phyloP scores from a whole-genome alignment of 2,797 vertebrate species.

The Gallinago nigripennis region DNA sequence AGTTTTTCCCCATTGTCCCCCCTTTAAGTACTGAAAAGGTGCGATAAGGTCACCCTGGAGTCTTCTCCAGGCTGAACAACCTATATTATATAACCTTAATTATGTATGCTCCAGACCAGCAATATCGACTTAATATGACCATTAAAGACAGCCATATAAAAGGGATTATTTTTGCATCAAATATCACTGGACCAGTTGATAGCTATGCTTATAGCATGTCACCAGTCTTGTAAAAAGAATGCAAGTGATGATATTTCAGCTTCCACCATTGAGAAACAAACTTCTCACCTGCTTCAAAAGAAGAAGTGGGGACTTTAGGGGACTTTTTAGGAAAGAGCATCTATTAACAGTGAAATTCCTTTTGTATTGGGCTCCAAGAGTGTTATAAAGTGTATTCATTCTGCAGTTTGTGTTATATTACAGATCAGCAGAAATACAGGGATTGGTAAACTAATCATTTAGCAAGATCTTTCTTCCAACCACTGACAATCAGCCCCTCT shows the following conservation, averaged over 20 bases:
- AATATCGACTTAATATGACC: background rate
- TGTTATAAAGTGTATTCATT: background rate
- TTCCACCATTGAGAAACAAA: background rate
- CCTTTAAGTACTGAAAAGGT: background rate
- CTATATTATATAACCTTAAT: background rate
- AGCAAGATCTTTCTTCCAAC: background rate
- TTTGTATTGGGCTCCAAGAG: background rate
- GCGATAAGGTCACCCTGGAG: background rate
- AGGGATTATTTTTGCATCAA: background rate
- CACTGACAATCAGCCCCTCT: background rate
- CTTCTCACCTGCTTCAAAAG: background rate
- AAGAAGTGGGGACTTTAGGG: background rate
- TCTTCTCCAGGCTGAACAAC: background rate
- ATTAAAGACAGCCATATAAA: background rate
- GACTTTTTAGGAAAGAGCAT: background rate
- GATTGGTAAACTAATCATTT: background rate
- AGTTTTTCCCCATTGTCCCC: background rate
- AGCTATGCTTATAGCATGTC: background rate
- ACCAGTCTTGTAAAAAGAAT: background rate
- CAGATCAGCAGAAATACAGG: background rate
- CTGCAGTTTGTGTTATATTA: background rate
- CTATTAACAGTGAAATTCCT: background rate
- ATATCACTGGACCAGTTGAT: background rate
- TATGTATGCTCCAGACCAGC: background rate
- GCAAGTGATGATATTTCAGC: background rate